Base-by-base conservation (phyloP, 2,113 vertebrate species). In the Sinocyclocheilus rhinocerous region DNA sequence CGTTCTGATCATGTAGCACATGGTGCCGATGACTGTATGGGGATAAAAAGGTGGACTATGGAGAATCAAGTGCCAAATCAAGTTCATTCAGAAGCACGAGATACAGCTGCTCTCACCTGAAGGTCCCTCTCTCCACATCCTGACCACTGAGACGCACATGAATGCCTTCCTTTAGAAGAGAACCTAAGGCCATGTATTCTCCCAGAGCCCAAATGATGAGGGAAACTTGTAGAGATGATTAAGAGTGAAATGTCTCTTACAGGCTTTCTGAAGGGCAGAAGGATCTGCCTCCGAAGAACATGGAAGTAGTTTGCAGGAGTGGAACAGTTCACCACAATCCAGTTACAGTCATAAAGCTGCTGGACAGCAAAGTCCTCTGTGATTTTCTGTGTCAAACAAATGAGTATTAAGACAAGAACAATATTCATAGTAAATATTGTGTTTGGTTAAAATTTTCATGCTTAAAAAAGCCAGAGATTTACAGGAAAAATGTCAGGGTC, bases 311-410 rank as follows among this genome's bases (percentile, higher is more conserved):
- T 99, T 76, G 96, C 96, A 0, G 97, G 97, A 12, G 94, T 96
- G 22, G 97, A 98, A 92, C 97, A 98, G 94, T 97, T 98, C 59
- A 97, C 97, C 0, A 98, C 96, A 0, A 99, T 97, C 97, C 97
- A 99, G 93, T 99, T 99, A 87, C 97, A 97, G 84, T 98, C 97
- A 0, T 97, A 95, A 6, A 99, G 95, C 91, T 99, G 97, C 81
- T 92, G 95, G 81, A 97, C 93, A 0, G 96, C 95, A 0, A 98
- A 97, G 88, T 97, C 96, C 0, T 95, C 93, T 0, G 93, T 85
- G 29, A 95, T 90, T 90, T 96, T 95, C 97, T 98, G 89, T 16
- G 79, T 33, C 13, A 82, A 26, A 0, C 20, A 26, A n/a, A 24
- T 18, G 22, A 26, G n/a, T 52, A 39, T 73, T n/a, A 42, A n/a